These are phyloP conservation scores for Microtus pennsylvanicus DNA, from an alignment of 2,113 vertebrate species.

Conservation along the genomic window DNA sequence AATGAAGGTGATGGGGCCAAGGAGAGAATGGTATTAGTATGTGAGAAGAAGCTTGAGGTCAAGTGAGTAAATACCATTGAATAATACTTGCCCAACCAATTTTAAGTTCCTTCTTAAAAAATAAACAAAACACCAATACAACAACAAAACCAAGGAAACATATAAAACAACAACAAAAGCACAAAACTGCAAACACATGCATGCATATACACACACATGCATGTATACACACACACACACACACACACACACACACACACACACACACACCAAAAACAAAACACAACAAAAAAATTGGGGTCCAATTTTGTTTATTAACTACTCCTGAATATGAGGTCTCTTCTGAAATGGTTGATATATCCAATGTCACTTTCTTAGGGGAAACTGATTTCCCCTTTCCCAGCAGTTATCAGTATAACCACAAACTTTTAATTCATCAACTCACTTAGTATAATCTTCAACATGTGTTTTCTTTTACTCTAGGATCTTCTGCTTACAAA, in stretches of 20 bases:
- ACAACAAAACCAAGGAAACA: not conserved
- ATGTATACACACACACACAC: too few species aligned
- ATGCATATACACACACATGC: too few species aligned
- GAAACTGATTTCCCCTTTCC: not conserved
- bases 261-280: too few species aligned
- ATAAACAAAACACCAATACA: not conserved
- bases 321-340: not conserved
- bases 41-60: not conserved
- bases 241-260: too few species aligned
- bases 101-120: not conserved
- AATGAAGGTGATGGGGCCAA: not conserved
- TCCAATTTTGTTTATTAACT: not conserved
- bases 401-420: not conserved
- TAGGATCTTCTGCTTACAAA: not conserved
- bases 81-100: not conserved
- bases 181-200: too few species aligned
- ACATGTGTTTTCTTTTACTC: not conserved
- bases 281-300: too few species aligned
- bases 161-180: not conserved
- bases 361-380: not conserved
- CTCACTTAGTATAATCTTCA: not conserved
- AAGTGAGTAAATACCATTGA: not conserved
- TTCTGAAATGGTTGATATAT: not conserved
- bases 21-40: not conserved
- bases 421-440: not conserved